Percentiles rank a stretch among this genome's conserved stretches.
phyloP scores from a whole-genome alignment of 2,888 invertebrate genomes.

The Leucozona laternaria region DNA sequence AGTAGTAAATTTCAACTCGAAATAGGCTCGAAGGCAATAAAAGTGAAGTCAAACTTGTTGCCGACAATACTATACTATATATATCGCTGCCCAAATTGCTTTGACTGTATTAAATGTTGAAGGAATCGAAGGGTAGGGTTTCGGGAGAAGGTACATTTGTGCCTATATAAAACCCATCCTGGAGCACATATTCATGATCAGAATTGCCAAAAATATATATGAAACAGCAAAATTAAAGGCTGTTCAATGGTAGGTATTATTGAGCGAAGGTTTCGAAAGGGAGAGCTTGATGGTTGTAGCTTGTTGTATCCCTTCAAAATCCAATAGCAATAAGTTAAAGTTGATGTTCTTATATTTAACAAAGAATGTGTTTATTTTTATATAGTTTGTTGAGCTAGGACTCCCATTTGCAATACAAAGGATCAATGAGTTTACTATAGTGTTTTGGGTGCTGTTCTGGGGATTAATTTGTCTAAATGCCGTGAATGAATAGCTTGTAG shows the following conservation, averaged over 20 bases:
- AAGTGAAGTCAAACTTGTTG: constrained; percentile 42
- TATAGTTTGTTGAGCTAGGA: constrained; percentile 11
- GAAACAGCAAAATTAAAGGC: constrained; percentile 14
- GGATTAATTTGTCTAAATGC: constrained; percentile 34
- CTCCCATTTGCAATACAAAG: constrained; percentile 2
- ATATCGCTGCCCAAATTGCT: not conserved
- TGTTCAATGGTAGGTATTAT: not conserved
- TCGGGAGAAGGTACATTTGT: not conserved
- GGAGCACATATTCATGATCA: constrained; percentile 15
- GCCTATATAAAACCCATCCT: constrained; percentile 14
- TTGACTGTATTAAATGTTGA: constrained; percentile 28
- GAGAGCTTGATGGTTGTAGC: not conserved
- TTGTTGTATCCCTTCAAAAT: not conserved
- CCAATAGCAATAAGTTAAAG: constrained; percentile 32
- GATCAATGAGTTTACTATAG: constrained; percentile 20
- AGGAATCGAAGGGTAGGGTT: not conserved
- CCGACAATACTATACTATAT: not conserved
- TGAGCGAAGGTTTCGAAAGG: not conserved
- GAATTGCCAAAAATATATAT: constrained; percentile 22
- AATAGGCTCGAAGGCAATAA: constrained; percentile 21
- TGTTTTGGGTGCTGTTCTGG: constrained; percentile 5
- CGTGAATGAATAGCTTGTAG: constrained; percentile 6
- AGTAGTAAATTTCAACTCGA: constrained; percentile 27
- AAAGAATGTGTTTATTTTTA: constrained; percentile 1
- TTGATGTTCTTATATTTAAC: constrained; percentile 18